phyloP scores from a whole-genome alignment of 2,113 vertebrate species.

The Choloepus hoffmanni region DNA sequence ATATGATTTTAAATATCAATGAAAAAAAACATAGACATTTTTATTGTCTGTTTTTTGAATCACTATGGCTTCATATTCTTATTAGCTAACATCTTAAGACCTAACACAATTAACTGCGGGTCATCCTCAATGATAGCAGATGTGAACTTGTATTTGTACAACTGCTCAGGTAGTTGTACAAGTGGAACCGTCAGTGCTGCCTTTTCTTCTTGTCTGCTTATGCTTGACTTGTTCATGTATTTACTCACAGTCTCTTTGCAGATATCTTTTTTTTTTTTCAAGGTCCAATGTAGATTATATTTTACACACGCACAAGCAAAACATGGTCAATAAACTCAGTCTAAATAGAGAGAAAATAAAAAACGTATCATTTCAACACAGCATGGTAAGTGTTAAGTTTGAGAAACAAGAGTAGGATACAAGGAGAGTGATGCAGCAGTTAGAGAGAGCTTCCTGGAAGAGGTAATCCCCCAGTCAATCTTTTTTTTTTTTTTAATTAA shows the following conservation, averaged over 20 bases:
- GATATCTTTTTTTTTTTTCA: no score
- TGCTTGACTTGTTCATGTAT: not conserved
- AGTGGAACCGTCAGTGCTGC: not conserved
- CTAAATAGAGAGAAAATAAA: no score
- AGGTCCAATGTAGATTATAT: no score
- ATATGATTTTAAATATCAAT: constrained; percentile 18
- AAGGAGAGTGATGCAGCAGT: no score
- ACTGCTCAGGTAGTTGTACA: not conserved
- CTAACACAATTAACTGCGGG: not conserved
- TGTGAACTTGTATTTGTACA: not conserved
- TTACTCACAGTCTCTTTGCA: not conserved
- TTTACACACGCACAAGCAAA: no score
- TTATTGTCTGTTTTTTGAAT: constrained; percentile 10
- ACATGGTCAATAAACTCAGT: no score
- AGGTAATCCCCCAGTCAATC: no score
- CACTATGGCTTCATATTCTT: not conserved
- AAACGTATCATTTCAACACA: no score
- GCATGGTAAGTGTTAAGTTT: no score
- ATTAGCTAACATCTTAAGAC: not conserved
- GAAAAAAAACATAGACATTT: not conserved
- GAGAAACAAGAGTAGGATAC: no score
- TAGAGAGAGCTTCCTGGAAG: no score
- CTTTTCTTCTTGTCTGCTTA: not conserved
- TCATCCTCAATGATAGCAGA: not conserved
- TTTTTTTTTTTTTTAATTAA: no score